Evolutionary conservation across 2,888 invertebrate genomes (phyloP).

Genomic region (Cryptops parisi): DNA sequence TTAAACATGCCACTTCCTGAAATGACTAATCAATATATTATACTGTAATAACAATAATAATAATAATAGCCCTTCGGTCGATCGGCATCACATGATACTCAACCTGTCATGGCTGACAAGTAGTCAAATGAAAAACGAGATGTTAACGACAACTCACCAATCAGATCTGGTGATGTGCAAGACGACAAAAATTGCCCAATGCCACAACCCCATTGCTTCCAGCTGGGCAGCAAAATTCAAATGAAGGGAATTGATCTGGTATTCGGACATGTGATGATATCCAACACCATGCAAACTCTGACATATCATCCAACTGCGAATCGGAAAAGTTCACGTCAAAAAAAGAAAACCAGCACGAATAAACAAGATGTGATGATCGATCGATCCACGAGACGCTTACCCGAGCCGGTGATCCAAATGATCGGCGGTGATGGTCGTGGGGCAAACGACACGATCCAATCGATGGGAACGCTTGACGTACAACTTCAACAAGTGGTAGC

Average conservation of each 20-base stretch:
- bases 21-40: too few relatives aligned
- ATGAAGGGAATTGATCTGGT: constrained; percentile 45
- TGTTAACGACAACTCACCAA: constrained; percentile 20
- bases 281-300: constrained; percentile 51
- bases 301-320: constrained; percentile 53
- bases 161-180: constrained; percentile 31
- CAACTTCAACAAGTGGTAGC: constrained; percentile 67
- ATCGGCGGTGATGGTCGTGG: constrained; percentile 60
- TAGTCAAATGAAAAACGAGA: too few relatives aligned
- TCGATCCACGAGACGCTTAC: neutral
- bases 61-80: too few relatives aligned
- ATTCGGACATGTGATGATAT: constrained; percentile 45
- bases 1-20: too few relatives aligned
- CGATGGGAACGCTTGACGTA: constrained; percentile 43
- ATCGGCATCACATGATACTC: too few relatives aligned
- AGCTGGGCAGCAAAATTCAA: constrained; percentile 64
- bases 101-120: too few relatives aligned
- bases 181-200: constrained; percentile 69
- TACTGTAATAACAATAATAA: too few relatives aligned
- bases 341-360: neutral
- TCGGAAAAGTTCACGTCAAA: neutral
- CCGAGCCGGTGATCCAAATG: constrained; percentile 61
- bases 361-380: neutral
- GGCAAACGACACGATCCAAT: constrained; percentile 52
- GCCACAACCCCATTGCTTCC: constrained; percentile 68